A percentile compares a stretch with the other conserved stretches of the same genome.
Evolutionary conservation across 2,888 invertebrate species (phyloP).

Genomic region (Nyleta sp.): DNA sequence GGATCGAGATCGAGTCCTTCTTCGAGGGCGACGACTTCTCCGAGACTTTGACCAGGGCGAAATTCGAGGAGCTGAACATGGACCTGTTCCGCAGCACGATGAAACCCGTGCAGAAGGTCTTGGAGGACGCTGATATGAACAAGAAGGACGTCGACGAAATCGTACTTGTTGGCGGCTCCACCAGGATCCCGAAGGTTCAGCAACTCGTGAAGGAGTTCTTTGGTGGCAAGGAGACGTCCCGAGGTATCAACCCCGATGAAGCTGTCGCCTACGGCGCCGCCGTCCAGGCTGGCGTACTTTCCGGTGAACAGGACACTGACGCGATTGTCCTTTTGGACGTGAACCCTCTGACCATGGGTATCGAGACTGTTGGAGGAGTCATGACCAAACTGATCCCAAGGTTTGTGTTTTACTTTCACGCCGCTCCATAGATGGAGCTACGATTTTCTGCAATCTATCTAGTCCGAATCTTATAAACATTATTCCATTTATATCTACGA

Average conservation of each 20-base stretch:
- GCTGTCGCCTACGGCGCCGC: slow-evolving; percentile 99
- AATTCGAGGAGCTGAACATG: slow-evolving; percentile 99
- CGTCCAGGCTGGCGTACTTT: slow-evolving; percentile 98
- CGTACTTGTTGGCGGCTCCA: slow-evolving; percentile 99
- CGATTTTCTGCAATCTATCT: too few relatives aligned
- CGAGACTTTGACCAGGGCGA: slow-evolving; percentile 98
- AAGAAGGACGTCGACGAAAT: slow-evolving; percentile 99
- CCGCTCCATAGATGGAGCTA: too few relatives aligned
- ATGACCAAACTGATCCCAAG: slow-evolving; percentile 99
- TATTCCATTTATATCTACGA: too few relatives aligned
- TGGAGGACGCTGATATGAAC: slow-evolving; percentile 99
- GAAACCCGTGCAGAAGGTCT: slow-evolving; percentile 90
- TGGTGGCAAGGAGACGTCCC: slow-evolving; percentile 98
- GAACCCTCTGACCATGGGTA: slow-evolving; percentile 99
- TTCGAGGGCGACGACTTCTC: slow-evolving; percentile 99
- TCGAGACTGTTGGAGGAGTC: slow-evolving; percentile 99
- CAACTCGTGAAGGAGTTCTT: slow-evolving; percentile 97
- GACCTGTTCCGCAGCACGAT: slow-evolving; percentile 85
- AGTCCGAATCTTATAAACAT: too few relatives aligned
- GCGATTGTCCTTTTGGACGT: slow-evolving; percentile 98
- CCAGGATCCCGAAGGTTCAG: slow-evolving; percentile 99
- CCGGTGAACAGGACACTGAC: slow-evolving; percentile 98
- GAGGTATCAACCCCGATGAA: slow-evolving; percentile 99
- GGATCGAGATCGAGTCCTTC: slow-evolving; percentile 99
- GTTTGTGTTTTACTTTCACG: slow-evolving; percentile 60